Evolutionary conservation across 1,140 invertebrate genomes (phyloP).

Genomic region (Dendroctonus valens): DNA sequence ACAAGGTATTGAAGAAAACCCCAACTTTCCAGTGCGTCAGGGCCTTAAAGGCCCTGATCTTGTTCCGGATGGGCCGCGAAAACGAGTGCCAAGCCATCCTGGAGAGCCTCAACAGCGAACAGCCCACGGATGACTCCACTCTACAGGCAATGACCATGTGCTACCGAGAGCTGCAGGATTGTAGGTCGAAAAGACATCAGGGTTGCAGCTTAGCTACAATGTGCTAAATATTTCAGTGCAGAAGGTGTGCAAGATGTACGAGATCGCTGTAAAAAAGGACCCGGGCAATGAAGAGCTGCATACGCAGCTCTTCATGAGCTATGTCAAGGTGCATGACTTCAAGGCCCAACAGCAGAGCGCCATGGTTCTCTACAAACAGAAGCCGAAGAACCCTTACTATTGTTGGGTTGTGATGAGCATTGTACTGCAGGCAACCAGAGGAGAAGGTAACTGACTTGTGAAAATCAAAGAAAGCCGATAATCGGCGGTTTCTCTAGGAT

Average conservation of each 20-base stretch:
- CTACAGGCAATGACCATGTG: slow-evolving; percentile 96
- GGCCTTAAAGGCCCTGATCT: slow-evolving; percentile 86
- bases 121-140: slow-evolving; percentile 87
- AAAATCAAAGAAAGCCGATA: neutral
- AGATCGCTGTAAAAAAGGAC: slow-evolving; percentile 80
- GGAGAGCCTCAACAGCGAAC: slow-evolving; percentile 74
- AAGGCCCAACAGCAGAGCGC: slow-evolving; percentile 90
- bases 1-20: slow-evolving; percentile 93
- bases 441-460: slow-evolving; percentile 43
- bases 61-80: slow-evolving; percentile 80
- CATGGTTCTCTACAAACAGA: slow-evolving; percentile 84
- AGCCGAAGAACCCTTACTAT: slow-evolving; percentile 94
- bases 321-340: slow-evolving; percentile 86
- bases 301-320: slow-evolving; percentile 93
- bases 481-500: slow-evolving; percentile 41
- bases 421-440: slow-evolving; percentile 76
- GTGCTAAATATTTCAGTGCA: slow-evolving; percentile 61
- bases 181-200: slow-evolving; percentile 56
- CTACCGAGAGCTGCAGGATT: slow-evolving; percentile 86
- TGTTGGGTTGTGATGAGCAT: slow-evolving; percentile 98
- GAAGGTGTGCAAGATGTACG: slow-evolving; percentile 85
- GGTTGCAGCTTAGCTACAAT: neutral
- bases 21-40: slow-evolving; percentile 85
- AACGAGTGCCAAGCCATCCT: slow-evolving; percentile 75
- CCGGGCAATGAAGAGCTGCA: slow-evolving; percentile 89